Conservation (phyloP, 1,140 invertebrate species). For the Rhopalosiphum maidis region DNA sequence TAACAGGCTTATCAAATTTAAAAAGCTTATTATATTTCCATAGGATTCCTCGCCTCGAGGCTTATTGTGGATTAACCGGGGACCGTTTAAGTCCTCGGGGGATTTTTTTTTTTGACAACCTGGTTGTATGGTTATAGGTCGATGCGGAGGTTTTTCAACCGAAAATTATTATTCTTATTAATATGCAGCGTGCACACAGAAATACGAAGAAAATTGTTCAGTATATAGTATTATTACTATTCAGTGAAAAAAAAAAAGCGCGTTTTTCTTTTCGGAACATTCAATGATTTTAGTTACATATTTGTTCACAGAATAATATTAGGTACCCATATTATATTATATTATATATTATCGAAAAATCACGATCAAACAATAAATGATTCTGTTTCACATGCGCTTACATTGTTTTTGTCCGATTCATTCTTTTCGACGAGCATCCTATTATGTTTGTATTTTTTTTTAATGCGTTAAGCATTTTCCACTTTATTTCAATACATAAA, state of each 20-base stretch:
- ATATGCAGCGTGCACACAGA: neutral
- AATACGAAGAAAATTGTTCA: neutral
- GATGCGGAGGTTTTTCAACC: neutral
- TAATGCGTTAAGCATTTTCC: slow-evolving; percentile 13
- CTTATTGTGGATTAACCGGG: slow-evolving; percentile 27
- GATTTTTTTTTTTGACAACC: neutral
- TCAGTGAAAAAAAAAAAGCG: neutral
- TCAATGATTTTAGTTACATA: neutral
- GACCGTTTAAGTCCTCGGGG: slow-evolving; percentile 41
- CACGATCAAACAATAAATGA: slow-evolving; percentile 28
- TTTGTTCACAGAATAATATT: neutral
- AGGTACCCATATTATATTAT: neutral
- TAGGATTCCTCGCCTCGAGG: slow-evolving; percentile 35
- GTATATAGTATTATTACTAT: neutral
- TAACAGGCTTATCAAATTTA: slow-evolving; percentile 54
- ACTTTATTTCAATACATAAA: slow-evolving; percentile 22
- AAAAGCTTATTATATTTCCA: slow-evolving; percentile 53
- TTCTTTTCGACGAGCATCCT: neutral
- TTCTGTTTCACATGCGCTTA: neutral
- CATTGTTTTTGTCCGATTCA: slow-evolving; percentile 8
- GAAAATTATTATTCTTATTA: neutral
- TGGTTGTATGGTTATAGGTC: neutral
- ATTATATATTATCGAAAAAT: neutral
- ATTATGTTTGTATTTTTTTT: neutral
- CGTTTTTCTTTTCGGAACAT: neutral